Evolutionary conservation across 2,888 invertebrate species (phyloP), one percentile per base, ranked within the genome.

Genomic region (Drosophila demipolita): DNA sequence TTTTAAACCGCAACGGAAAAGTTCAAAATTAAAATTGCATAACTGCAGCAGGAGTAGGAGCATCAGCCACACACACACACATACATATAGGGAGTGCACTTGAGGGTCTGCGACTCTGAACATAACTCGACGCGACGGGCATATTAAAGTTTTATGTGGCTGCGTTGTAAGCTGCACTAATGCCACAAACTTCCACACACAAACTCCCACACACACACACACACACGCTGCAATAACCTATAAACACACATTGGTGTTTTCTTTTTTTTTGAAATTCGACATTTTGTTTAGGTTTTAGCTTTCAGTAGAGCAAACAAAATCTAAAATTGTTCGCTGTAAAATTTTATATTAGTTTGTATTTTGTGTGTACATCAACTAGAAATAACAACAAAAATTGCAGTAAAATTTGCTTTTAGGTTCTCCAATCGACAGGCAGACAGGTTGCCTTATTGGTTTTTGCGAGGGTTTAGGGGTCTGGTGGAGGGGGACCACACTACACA

Each of bases 1-100:
- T 42, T 57, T 57, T 49, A 33, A 36, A 36, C 45, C 58, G 35
- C 62, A 66, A 26, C 45, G 52, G 42, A 67, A 80, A 84, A 87
- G 75, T 85, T 84, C 75, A 66, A 79, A 83, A 87, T 85, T 77
- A 87, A 87, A 85, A 85, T 87, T 87, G 85, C 81, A 87, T 82
- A 85, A 74, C 87, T 87, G 66, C 80, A 71, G 59, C 50, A 62
- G 53, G 32, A 49, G 40, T 4, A 38, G 23, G 0, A 26, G 36
- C 23, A 15, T 0, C 23, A 63, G 57, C 68, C 59, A 73, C 70
- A 57, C 72, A 71, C 64, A 66, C 26, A 68, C 42, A 55, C 42
- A 33, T n/a, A 23, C 32, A 70, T 38, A 17, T 12, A 26, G 35
- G n/a, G 42, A 35, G 52, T 64, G 70, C 75, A 71, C 68, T 73